Conservation (phyloP, 2,888 invertebrate genomes). For the Amphimallon solstitiale region DNA sequence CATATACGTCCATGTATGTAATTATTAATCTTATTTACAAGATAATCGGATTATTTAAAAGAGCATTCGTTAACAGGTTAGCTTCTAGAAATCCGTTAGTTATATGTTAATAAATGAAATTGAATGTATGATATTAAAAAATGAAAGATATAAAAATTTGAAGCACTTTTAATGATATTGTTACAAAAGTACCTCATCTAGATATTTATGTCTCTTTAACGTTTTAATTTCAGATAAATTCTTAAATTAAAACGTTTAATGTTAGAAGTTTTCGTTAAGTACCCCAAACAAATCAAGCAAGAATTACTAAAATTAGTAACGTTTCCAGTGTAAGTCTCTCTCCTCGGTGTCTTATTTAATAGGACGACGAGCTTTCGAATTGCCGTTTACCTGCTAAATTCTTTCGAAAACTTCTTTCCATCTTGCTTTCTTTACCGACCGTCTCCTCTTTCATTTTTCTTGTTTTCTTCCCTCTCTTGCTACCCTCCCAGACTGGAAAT, state of each 20-base stretch:
- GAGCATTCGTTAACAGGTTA: too few species aligned
- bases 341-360: constrained; percentile 32
- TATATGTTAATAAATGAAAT: too few species aligned
- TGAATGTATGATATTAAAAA: too few species aligned
- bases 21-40: too few species aligned
- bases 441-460: neutral
- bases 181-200: too few species aligned
- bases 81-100: too few species aligned
- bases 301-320: constrained; percentile 44
- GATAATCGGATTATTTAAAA: too few species aligned
- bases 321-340: constrained; percentile 12
- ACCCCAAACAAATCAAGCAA: constrained; percentile 43
- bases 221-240: neutral
- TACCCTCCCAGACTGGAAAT: neutral
- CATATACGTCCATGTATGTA: too few species aligned
- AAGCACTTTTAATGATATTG: too few species aligned
- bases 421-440: neutral
- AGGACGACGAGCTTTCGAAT: constrained; percentile 51
- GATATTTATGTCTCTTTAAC: too few species aligned
- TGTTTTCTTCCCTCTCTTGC: constrained; percentile 9
- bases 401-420: constrained; percentile 42
- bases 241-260: constrained; percentile 41
- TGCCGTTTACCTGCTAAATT: constrained; percentile 53
- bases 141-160: too few species aligned
- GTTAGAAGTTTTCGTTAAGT: constrained; percentile 34